A percentile compares a stretch with the other conserved stretches of the same genome.
Evolutionary conservation across 2,888 invertebrate species (phyloP).

Genomic region (Copidosoma aretas): DNA sequence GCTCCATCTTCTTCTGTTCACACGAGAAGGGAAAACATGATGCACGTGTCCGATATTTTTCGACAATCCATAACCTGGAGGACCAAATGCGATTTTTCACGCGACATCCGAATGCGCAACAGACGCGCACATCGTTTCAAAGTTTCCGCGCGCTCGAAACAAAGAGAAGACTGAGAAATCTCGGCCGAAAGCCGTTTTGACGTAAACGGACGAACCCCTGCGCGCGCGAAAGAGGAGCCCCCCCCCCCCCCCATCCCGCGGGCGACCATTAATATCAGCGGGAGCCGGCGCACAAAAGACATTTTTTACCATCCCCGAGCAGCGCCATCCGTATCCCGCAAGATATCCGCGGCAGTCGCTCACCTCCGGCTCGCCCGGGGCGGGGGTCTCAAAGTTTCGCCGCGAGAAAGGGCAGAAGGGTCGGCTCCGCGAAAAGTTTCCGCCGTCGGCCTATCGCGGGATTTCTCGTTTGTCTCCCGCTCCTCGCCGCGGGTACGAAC

Average conservation of each 20-base stretch:
- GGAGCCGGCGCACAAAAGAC: constrained; percentile 5
- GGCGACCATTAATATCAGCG: constrained; percentile 27
- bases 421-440: constrained; percentile 25
- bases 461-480: constrained; percentile 36
- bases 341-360: not conserved
- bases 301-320: constrained; percentile 15
- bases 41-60: too few relatives aligned
- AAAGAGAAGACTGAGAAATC: too few relatives aligned
- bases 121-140: too few relatives aligned
- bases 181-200: not conserved
- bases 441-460: constrained; percentile 30
- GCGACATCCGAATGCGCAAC: too few relatives aligned
- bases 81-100: too few relatives aligned
- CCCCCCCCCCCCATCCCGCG: not conserved
- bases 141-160: too few relatives aligned
- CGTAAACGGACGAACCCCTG: too few relatives aligned
- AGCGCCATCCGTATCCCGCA: not conserved
- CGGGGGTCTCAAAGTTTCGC: constrained; percentile 31
- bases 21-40: too few relatives aligned
- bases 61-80: too few relatives aligned
- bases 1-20: too few relatives aligned
- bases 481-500: not conserved
- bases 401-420: not conserved
- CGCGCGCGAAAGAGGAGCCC: not conserved
- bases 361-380: not conserved